Conservation (phyloP, 2,113 vertebrate genomes). For the Odocoileus virginianus region DNA sequence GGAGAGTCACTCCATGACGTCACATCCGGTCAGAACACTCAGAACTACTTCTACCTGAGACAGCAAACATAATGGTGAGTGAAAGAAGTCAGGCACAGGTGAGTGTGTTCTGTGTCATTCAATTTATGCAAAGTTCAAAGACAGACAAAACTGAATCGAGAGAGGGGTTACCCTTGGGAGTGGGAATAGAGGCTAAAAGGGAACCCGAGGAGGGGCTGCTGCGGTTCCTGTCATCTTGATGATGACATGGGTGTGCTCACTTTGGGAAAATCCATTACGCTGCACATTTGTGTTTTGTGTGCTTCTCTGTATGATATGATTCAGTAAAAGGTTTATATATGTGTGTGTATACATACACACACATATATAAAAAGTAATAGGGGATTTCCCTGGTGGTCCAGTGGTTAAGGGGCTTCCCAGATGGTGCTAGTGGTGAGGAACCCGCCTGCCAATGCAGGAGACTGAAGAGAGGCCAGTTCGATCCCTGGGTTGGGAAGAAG, state of each 20-base stretch:
- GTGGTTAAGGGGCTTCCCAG: neutral
- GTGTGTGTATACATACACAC: rapidly evolving
- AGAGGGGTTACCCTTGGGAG: neutral
- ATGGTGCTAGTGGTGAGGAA: neutral
- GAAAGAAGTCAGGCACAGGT: neutral
- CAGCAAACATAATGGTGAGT: neutral
- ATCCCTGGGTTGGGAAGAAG: neutral
- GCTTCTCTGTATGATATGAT: neutral
- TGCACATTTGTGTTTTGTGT: neutral
- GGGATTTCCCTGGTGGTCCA: neutral
- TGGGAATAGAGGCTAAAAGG: neutral
- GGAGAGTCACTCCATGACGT: neutral
- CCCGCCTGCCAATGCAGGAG: neutral
- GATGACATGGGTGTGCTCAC: neutral
- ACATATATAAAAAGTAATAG: neutral
- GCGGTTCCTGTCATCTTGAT: neutral
- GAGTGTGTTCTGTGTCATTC: neutral
- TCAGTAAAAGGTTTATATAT: neutral
- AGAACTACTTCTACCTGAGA: neutral
- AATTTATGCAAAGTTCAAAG: neutral
- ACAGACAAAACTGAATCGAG: neutral
- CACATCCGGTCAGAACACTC: neutral
- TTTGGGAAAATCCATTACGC: neutral
- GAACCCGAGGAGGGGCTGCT: neutral
- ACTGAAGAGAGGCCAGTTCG: neutral